Conservation (phyloP, 92 coral and sea anemone species). For the Phenganax subtilis region DNA sequence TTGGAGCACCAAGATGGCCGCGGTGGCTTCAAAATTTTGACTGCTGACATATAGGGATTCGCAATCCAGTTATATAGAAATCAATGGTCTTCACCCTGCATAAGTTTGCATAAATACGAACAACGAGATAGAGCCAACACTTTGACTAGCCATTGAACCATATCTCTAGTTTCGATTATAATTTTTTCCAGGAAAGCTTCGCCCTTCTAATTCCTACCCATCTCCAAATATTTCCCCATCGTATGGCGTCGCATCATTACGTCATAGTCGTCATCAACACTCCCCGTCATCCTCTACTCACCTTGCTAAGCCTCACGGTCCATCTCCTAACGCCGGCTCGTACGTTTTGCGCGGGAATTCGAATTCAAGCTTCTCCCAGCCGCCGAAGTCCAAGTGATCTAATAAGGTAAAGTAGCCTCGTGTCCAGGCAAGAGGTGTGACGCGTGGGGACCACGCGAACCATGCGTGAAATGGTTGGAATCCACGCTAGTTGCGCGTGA, state of each 20-base stretch:
- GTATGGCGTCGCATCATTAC: slow-evolving; percentile 17
- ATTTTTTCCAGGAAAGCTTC: slow-evolving; percentile 28
- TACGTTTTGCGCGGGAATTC: slow-evolving; percentile 32
- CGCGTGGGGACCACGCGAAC: too few species aligned
- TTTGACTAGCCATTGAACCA: background rate
- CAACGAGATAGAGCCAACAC: too few species aligned
- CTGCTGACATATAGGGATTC: too few species aligned
- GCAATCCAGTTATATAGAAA: too few species aligned
- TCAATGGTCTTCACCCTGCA: too few species aligned
- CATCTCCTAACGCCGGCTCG: background rate
- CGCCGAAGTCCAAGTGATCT: slow-evolving; percentile 18
- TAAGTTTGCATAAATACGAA: too few species aligned
- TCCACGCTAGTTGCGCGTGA: too few species aligned
- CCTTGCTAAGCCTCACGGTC: slow-evolving; percentile 19
- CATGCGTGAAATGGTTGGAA: too few species aligned
- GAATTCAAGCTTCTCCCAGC: slow-evolving; percentile 5
- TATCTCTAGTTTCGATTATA: background rate
- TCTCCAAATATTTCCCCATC: slow-evolving; percentile 17
- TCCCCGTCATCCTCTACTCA: slow-evolving; percentile 5
- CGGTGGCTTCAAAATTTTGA: too few species aligned
- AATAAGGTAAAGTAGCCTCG: background rate
- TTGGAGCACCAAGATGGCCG: too few species aligned
- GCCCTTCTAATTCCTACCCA: slow-evolving; percentile 35
- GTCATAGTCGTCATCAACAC: slow-evolving; percentile 33
- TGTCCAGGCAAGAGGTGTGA: background rate